Evolutionary conservation across 2,113 vertebrate species (phyloP).

Genomic region (Onychostruthus taczanowskii): DNA sequence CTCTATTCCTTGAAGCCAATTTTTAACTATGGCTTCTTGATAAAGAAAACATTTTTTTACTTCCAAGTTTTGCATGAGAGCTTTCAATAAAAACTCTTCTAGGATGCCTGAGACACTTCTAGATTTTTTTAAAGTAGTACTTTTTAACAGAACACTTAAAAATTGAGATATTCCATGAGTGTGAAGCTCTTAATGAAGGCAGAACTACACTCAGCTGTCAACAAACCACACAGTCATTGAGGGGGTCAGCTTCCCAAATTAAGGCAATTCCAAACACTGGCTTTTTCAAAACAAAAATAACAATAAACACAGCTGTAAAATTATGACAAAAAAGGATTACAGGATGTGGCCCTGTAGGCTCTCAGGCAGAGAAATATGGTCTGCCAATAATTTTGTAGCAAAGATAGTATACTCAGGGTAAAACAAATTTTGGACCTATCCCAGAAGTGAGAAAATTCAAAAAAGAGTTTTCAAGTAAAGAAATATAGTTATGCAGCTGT

Average conservation of each 20-base stretch:
- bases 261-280: background rate
- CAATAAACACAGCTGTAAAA: background rate
- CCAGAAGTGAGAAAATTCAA: background rate
- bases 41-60: background rate
- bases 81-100: background rate
- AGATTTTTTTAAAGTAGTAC: background rate
- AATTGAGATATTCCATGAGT: background rate
- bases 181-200: background rate
- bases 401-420: background rate
- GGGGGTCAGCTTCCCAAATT: background rate
- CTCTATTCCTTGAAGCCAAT: constrained; percentile 13
- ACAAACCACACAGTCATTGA: background rate
- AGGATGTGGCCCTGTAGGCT: background rate
- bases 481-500: background rate
- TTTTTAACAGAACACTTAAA: background rate
- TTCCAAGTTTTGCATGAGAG: background rate
- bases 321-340: background rate
- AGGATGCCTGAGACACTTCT: background rate
- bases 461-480: background rate
- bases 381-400: background rate
- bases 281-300: background rate
- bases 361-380: background rate
- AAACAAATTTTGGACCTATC: background rate
- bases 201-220: background rate
- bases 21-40: constrained; percentile 16